Evolutionary conservation across 2,113 vertebrate genomes (phyloP), one percentile per base, ranked within the genome.

Genomic region (Ochotona curzoniae): DNA sequence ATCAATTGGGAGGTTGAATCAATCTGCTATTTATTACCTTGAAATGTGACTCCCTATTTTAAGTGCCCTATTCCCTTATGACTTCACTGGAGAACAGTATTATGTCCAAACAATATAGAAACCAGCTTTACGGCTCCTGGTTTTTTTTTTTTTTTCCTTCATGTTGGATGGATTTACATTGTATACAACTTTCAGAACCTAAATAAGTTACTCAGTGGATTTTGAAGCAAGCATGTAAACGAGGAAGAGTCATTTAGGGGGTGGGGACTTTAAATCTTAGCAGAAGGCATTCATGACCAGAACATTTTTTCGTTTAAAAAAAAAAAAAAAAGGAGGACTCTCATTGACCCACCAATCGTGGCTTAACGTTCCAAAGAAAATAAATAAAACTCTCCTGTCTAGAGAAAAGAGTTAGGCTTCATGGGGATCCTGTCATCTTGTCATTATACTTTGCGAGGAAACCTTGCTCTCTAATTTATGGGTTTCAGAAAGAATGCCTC

Each of bases 11-110:
- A 99, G 98, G 99, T 98, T 98, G 99, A 99, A 99, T 99, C 99
- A 99, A 99, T 99, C 98, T 99, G 98, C 99, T 99, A 98, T 99
- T 99, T 99, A 99, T 99, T 99, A 99, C 99, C 98, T 98, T 76
- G 99, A 99, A 99, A 99, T 98, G 98, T 98, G 99, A 99, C 99
- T 99, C 99, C 98, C 98, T 97, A 97, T 99, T 98, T 99, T 99
- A 99, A 99, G 99, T 98, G 98, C 98, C 98, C 97, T 98, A 96
- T 98, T 99, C 98, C 98, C 98, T 96, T 98, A 98, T 98, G 99
- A 99, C 98, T 99, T 99, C 99, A 98, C 96, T 98, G 93, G 94
- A 98, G 97, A 97, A 98, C 98, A 98, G 98, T 96, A 96, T 98
- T 98, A 97, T 95, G 71, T 98, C 98, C 97, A 97, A 98, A 97